phyloP scores from a whole-genome alignment of 2,888 invertebrate genomes.

The Sesia bembeciformis region DNA sequence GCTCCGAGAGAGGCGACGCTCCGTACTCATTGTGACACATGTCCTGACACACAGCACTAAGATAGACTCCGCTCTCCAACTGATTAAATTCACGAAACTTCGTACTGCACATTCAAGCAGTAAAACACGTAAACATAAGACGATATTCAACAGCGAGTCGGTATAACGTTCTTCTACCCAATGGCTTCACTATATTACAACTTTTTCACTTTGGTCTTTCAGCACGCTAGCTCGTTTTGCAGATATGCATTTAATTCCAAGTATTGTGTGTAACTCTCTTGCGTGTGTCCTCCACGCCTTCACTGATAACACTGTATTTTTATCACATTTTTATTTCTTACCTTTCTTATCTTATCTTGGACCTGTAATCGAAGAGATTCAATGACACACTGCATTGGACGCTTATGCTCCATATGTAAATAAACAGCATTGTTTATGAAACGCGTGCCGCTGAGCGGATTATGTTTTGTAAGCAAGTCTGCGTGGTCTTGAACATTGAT shows the following conservation, averaged over 20 bases:
- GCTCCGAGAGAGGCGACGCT: conserved; percentile 77
- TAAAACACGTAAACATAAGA: too few relatives aligned
- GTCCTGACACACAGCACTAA: conserved; percentile 26
- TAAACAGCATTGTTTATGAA: conserved; percentile 1
- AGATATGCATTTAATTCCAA: not conserved
- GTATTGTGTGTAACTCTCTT: conserved; percentile 3
- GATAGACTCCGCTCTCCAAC: not conserved
- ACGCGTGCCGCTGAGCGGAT: too few relatives aligned
- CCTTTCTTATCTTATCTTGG: conserved; percentile 41
- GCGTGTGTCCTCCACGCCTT: conserved; percentile 28
- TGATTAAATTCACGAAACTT: too few relatives aligned
- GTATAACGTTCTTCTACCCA: too few relatives aligned
- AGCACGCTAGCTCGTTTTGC: too few relatives aligned
- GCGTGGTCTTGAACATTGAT: too few relatives aligned
- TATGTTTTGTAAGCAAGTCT: conserved; percentile 12
- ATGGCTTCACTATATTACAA: too few relatives aligned
- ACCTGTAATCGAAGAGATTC: conserved; percentile 37
- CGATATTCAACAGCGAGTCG: too few relatives aligned
- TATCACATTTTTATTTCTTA: conserved; percentile 31
- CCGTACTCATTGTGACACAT: conserved; percentile 70
- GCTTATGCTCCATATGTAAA: conserved; percentile 3
- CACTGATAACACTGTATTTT: conserved; percentile 32
- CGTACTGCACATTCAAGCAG: too few relatives aligned
- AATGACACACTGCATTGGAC: conserved; percentile 21
- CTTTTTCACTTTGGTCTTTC: too few relatives aligned